A percentile compares a stretch with the other conserved stretches of the same genome.
Conservation (phyloP, 2,113 vertebrate species). For the Chloroceryle aenea region DNA sequence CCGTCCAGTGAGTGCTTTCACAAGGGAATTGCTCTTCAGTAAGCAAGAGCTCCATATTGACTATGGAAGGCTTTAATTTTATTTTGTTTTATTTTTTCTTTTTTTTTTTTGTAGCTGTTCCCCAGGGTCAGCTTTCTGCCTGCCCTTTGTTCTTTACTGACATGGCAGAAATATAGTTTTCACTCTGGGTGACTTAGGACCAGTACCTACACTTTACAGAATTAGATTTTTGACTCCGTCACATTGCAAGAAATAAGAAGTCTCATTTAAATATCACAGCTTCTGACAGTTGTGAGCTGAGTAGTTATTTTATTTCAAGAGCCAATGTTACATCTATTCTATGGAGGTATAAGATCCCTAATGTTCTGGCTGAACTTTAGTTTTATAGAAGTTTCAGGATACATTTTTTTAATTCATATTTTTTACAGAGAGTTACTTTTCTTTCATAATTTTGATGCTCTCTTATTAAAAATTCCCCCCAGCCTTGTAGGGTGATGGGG, state of each 20-base stretch:
- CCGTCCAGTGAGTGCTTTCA: conserved; percentile 38
- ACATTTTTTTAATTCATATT: background rate
- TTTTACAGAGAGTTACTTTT: background rate
- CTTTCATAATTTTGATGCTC: background rate
- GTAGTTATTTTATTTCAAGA: conserved; percentile 2
- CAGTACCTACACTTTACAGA: background rate
- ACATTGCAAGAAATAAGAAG: background rate
- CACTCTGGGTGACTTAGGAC: background rate
- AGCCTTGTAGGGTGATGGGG: background rate
- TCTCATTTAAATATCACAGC: background rate
- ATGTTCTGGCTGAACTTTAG: background rate
- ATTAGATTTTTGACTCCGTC: background rate
- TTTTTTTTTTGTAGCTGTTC: background rate
- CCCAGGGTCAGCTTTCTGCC: background rate
- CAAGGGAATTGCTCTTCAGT: conserved; percentile 39
- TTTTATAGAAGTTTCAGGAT: background rate
- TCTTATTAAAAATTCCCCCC: background rate
- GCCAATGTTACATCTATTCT: background rate
- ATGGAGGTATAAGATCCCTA: background rate
- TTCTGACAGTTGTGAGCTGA: background rate
- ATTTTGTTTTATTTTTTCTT: background rate
- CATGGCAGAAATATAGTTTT: conserved; percentile 31
- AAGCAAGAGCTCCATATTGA: background rate
- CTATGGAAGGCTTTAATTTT: background rate
- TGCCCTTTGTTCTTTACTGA: conserved; percentile 38